A percentile compares a stretch with the other conserved stretches of the same genome.
Conservation (phyloP, 1,140 invertebrate genomes). For the Drosophila paulistorum region DNA sequence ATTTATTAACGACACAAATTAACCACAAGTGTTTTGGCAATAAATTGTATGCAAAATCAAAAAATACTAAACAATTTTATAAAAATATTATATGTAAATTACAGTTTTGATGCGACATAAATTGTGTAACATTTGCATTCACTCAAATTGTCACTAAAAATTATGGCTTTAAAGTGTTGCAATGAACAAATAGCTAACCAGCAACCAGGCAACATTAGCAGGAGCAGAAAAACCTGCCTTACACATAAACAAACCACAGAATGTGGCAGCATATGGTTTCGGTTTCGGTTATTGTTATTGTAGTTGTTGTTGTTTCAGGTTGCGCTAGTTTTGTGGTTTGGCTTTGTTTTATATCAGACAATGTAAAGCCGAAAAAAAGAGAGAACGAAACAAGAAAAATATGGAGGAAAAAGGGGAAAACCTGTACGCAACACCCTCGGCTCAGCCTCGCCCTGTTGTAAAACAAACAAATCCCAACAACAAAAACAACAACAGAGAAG, state of each 20-base stretch:
- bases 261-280: constrained; percentile 73
- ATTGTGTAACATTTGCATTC: constrained; percentile 55
- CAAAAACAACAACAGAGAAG: constrained; percentile 11
- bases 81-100: constrained; percentile 33
- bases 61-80: neutral
- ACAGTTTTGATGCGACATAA: constrained; percentile 51
- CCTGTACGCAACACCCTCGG: constrained; percentile 33
- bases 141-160: constrained; percentile 53
- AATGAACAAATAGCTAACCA: constrained; percentile 18
- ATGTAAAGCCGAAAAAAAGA: constrained; percentile 49
- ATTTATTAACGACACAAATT: constrained; percentile 72
- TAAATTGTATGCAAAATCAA: constrained; percentile 25
- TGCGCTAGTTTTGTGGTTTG: constrained; percentile 71
- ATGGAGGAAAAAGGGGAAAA: constrained; percentile 14
- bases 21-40: constrained; percentile 39
- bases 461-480: constrained; percentile 8
- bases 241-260: constrained; percentile 60
- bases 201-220: constrained; percentile 4
- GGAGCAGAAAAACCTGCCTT: constrained; percentile 19
- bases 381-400: constrained; percentile 34
- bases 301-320: constrained; percentile 50
- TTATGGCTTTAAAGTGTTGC: constrained; percentile 61
- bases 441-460: neutral
- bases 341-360: constrained; percentile 69
- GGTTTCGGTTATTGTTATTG: constrained; percentile 43